phyloP scores from a whole-genome alignment of 2,888 invertebrate species.

The Osedax fenrisi region DNA sequence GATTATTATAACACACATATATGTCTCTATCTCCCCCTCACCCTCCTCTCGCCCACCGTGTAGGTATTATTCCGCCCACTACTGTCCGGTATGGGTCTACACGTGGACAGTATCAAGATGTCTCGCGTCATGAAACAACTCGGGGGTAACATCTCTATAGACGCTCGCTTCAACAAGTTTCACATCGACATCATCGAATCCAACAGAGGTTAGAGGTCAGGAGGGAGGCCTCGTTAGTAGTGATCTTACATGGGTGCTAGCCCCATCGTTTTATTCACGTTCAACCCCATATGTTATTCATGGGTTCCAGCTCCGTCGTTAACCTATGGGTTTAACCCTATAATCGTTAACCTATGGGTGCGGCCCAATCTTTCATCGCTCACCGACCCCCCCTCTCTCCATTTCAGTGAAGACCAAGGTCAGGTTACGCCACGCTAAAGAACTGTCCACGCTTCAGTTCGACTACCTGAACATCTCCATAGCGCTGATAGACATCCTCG shows the following conservation, averaged over 20 bases:
- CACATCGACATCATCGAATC: conserved; percentile 87
- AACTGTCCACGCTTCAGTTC: conserved; percentile 78
- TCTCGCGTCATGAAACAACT: conserved; percentile 63
- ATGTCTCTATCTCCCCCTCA: too few species aligned
- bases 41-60: too few species aligned
- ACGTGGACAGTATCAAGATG: conserved; percentile 57
- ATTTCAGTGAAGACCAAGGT: neutral
- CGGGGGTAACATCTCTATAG: conserved; percentile 61
- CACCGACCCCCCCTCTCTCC: too few species aligned
- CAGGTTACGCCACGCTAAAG: conserved; percentile 52
- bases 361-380: too few species aligned
- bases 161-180: conserved; percentile 70
- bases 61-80: conserved; percentile 61
- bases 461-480: conserved; percentile 78
- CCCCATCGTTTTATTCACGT: too few species aligned
- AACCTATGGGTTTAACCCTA: too few species aligned
- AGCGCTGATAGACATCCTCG: conserved; percentile 76
- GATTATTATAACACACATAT: too few species aligned
- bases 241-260: too few species aligned
- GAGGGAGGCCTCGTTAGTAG: too few species aligned
- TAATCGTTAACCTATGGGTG: too few species aligned
- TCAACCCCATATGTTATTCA: too few species aligned
- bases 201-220: conserved; percentile 51
- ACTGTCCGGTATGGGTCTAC: conserved; percentile 74
- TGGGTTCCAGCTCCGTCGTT: too few species aligned